Percentiles rank a stretch among this genome's conserved stretches.
These are phyloP conservation scores for Eumerus sabulonum DNA, from an alignment of 2,888 invertebrate genomes.

Conservation along the genomic window DNA sequence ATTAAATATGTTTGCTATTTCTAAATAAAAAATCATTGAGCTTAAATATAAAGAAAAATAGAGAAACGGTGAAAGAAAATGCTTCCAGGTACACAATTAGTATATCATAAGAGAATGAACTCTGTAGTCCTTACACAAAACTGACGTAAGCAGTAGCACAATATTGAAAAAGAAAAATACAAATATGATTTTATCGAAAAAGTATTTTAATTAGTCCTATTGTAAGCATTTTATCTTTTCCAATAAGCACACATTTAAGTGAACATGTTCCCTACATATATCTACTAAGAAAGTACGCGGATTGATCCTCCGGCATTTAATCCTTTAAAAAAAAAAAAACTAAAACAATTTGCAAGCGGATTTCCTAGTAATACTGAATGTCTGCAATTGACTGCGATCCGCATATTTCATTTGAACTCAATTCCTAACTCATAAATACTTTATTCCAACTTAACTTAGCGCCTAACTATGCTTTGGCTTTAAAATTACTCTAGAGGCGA, in stretches of 20 bases:
- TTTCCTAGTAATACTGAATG: slow-evolving; percentile 29
- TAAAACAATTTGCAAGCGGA: neutral
- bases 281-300: too few species aligned
- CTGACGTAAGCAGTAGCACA: too few species aligned
- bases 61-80: slow-evolving; percentile 39
- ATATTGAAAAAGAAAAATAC: too few species aligned
- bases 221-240: too few species aligned
- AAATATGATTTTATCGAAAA: too few species aligned
- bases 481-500: slow-evolving; percentile 13
- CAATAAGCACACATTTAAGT: too few species aligned
- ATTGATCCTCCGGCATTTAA: too few species aligned
- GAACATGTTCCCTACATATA: too few species aligned
- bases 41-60: too few species aligned
- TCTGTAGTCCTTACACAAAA: too few species aligned
- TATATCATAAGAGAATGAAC: slow-evolving; percentile 29
- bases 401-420: neutral
- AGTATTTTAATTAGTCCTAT: too few species aligned
- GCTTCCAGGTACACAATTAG: slow-evolving; percentile 52
- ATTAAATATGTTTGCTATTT: slow-evolving; percentile 14
- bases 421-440: slow-evolving; percentile 6
- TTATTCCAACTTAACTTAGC: slow-evolving; percentile 35
- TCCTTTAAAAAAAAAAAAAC: too few species aligned
- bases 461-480: slow-evolving; percentile 54
- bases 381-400: slow-evolving; percentile 29
- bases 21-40: slow-evolving; percentile 43